Percentiles rank a stretch among this genome's conserved stretches.
Conservation (phyloP, 1,140 invertebrate genomes). For the Dreissena rostriformis region DNA sequence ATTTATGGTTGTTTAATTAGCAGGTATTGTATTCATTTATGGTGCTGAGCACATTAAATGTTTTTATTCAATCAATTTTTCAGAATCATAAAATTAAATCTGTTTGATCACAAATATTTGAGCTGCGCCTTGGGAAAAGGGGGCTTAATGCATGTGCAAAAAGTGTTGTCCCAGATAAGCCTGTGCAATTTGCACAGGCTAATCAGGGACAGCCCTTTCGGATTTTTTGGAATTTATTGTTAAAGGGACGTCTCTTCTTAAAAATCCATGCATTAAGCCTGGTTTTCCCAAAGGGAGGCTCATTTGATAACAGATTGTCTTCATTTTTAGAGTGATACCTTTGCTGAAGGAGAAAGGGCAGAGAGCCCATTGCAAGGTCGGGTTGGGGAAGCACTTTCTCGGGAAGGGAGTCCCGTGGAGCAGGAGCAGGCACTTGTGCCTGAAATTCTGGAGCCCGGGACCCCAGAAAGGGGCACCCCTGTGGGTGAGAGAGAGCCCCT, state of each 20-base stretch:
- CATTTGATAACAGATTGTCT: not conserved
- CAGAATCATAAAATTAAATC: not conserved
- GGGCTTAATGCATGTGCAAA: no score
- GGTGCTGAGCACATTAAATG: not conserved
- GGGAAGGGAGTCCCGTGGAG: slow-evolving; percentile 70
- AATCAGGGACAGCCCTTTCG: no score
- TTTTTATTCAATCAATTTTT: not conserved
- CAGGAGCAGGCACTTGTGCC: slow-evolving; percentile 44
- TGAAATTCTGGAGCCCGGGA: slow-evolving; percentile 66
- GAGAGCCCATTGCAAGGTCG: slow-evolving; percentile 65
- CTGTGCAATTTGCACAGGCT: no score
- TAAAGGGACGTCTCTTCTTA: not conserved
- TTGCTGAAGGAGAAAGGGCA: slow-evolving; percentile 72
- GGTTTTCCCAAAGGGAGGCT: no score
- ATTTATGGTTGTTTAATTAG: not conserved
- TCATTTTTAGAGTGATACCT: slow-evolving; percentile 69
- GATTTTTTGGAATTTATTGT: not conserved
- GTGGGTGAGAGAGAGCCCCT: slow-evolving; percentile 40
- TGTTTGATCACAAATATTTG: no score
- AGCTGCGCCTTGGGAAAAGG: no score
- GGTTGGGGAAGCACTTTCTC: slow-evolving; percentile 73
- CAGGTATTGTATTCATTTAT: not conserved
- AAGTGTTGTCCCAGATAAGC: no score
- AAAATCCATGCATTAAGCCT: not conserved
- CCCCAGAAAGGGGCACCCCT: slow-evolving; percentile 66